Evolutionary conservation across 2,888 invertebrate species (phyloP), one percentile per base, ranked within the genome.

Genomic region (Drosophila kanekoi): DNA sequence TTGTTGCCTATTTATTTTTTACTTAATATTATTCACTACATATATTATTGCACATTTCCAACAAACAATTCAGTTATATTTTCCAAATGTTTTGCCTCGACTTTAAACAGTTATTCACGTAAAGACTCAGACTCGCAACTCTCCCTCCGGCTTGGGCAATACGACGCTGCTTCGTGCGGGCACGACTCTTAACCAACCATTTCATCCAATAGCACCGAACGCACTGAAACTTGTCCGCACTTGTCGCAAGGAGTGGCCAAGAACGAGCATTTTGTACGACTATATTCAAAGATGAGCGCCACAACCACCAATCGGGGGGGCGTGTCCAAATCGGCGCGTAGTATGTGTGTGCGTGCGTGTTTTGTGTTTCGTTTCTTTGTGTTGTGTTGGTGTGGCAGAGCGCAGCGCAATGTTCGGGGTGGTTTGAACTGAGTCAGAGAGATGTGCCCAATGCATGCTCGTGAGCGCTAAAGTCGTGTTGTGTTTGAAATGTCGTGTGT

Each of bases 161-260:
- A 75, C 81, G 78, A 80, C 48, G 61, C 48, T 68, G 84, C 84
- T 84, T 79, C 83, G 79, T 81, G 84, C 87, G 79, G 71, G 62
- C 87, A 77, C 89, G 77, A 91, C 81, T 85, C 81, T 67, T 48
- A 80, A 63, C 44, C 87, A 89, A 89, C 92, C 91, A 86, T 82
- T 87, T 90, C 89, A 88, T 91, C 90, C 92, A 92, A 92, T 92
- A 90, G 90, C 91, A 90, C 91, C 88, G 87, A 90, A 87, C 89
- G 90, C 88, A 92, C 92, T 92, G 77, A 91, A 90, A 71, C 74
- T 72, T 79, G 67, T 76, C 66, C 73, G 74, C 74, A 79, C 77
- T 81, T 77, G 77, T 79, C 68, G 75, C 76, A 77, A 89, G 91
- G 91, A 86, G 91, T 90, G 91, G 91, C 88, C 79, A 81, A 77